phyloP scores from a whole-genome alignment of 2,888 invertebrate species.

The Adelognathus sp. region DNA sequence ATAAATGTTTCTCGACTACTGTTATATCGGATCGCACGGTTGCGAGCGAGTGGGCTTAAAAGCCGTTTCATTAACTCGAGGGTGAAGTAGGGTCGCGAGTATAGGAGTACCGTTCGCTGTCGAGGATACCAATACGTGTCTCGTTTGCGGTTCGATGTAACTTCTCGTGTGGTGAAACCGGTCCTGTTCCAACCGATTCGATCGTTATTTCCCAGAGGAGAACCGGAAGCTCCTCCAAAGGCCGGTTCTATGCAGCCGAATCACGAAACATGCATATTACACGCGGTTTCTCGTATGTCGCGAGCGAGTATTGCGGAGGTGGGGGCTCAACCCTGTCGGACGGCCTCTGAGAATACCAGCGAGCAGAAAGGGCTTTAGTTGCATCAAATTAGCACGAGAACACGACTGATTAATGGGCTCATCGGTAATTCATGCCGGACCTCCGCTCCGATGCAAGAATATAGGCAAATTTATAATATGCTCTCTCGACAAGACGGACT shows the following conservation, averaged over 20 bases:
- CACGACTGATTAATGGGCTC: constrained; percentile 62
- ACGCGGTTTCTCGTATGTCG: constrained; percentile 39
- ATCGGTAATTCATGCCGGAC: constrained; percentile 54
- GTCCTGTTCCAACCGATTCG: constrained; percentile 51
- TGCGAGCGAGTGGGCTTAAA: constrained; percentile 40
- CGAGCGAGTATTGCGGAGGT: constrained; percentile 11
- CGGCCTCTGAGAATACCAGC: constrained; percentile 4
- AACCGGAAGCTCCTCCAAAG: constrained; percentile 17
- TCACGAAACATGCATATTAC: constrained; percentile 54
- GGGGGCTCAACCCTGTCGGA: constrained; percentile 38
- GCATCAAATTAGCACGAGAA: constrained; percentile 58
- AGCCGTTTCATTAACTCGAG: constrained; percentile 55
- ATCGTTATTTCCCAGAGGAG: constrained; percentile 55
- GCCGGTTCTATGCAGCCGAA: background rate
- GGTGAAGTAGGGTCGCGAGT: background rate
- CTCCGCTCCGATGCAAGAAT: background rate
- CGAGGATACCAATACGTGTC: background rate
- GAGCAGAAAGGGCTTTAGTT: constrained; percentile 33
- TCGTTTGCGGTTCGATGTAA: constrained; percentile 31
- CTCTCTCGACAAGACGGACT: constrained; percentile 37
- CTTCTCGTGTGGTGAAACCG: constrained; percentile 40
- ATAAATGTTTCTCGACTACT: background rate
- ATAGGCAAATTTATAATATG: background rate
- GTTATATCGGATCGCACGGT: constrained; percentile 35
- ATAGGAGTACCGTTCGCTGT: background rate